These are phyloP conservation scores for Drosophila subsilvestris DNA, from an alignment of 2,888 invertebrate species.

Conservation along the genomic window DNA sequence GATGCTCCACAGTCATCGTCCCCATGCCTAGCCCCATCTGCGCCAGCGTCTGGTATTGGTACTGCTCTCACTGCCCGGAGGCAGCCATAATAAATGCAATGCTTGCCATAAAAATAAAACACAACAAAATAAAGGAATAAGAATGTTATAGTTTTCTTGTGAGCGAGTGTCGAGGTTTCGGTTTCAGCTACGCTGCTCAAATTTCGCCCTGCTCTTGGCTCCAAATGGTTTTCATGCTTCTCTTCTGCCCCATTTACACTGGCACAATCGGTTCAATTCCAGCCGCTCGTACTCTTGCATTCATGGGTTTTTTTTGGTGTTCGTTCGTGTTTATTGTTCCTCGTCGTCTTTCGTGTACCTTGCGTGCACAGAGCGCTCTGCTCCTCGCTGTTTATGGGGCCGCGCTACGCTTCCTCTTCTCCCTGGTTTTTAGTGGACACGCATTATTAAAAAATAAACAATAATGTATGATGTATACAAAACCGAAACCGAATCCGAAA, in stretches of 20 bases:
- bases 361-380: slow-evolving; percentile 55
- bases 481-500: slow-evolving; percentile 21
- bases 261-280: slow-evolving; percentile 18
- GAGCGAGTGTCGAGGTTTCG: slow-evolving; percentile 51
- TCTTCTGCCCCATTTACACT: slow-evolving; percentile 7
- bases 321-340: slow-evolving; percentile 67
- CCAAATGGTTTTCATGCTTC: neutral
- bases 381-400: slow-evolving; percentile 68
- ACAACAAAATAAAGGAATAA: slow-evolving; percentile 41
- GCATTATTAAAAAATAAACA: slow-evolving; percentile 80
- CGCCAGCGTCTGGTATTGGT: slow-evolving; percentile 41
- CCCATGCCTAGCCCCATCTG: slow-evolving; percentile 4
- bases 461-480: slow-evolving; percentile 61
- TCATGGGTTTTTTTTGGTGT: slow-evolving; percentile 33
- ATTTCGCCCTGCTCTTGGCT: slow-evolving; percentile 47
- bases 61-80: slow-evolving; percentile 19
- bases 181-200: slow-evolving; percentile 71
- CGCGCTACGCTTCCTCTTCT: slow-evolving; percentile 63
- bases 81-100: slow-evolving; percentile 69
- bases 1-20: slow-evolving; percentile 42
- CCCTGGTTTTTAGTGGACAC: slow-evolving; percentile 72
- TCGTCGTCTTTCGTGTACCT: slow-evolving; percentile 51
- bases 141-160: slow-evolving; percentile 67
- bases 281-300: slow-evolving; percentile 13
- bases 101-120: slow-evolving; percentile 70